Percentiles rank a stretch among this genome's conserved stretches.
These are phyloP conservation scores for Porites lobata DNA, from an alignment of 92 coral and sea anemone genomes.

Conservation along the genomic window DNA sequence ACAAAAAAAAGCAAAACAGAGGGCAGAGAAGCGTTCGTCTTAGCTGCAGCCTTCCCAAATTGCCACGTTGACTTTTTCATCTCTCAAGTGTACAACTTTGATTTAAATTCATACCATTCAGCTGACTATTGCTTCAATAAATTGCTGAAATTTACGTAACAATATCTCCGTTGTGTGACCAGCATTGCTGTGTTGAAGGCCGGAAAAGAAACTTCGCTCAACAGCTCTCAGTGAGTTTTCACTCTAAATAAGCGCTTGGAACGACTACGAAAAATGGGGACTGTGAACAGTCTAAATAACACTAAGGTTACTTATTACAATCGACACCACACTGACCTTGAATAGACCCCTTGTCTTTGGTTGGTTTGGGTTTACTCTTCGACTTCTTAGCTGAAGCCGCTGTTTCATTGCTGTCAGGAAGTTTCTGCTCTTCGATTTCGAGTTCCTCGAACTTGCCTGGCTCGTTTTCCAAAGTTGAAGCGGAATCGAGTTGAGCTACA, in stretches of 20 bases:
- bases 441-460: slow-evolving; percentile 58
- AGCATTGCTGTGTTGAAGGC: neutral
- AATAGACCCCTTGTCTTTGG: slow-evolving; percentile 73
- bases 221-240: too few relatives aligned
- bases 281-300: neutral
- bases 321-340: slow-evolving; percentile 64
- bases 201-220: neutral
- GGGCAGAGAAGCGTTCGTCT: neutral
- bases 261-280: too few relatives aligned
- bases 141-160: neutral
- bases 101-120: slow-evolving; percentile 31
- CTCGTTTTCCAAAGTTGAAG: slow-evolving; percentile 38
- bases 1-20: neutral
- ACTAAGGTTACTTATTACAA: neutral
- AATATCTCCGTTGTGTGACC: neutral
- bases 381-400: slow-evolving; percentile 73
- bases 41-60: neutral
- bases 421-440: slow-evolving; percentile 53
- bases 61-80: slow-evolving; percentile 56
- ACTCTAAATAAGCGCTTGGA: too few relatives aligned
- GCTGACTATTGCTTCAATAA: neutral
- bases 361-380: slow-evolving; percentile 67
- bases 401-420: slow-evolving; percentile 39
- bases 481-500: slow-evolving; percentile 55
- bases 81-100: slow-evolving; percentile 34